Evolutionary conservation across 2,888 invertebrate genomes (phyloP), one percentile per base, ranked within the genome.

Genomic region (Nephrotoma guestfalica): DNA sequence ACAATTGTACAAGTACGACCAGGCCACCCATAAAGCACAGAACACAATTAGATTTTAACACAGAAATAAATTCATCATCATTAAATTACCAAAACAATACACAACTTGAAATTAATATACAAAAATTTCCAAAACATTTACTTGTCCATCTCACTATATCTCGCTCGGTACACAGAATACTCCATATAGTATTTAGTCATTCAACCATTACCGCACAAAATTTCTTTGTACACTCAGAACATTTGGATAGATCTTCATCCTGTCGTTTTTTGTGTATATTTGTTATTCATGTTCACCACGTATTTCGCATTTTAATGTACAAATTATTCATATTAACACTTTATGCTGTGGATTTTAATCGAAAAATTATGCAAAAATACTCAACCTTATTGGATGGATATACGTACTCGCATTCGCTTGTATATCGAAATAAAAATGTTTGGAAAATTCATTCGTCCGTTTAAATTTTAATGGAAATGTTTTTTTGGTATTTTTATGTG

Each of bases 321-420:
- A 84, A 84, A 84, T 84, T 84, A 84, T 84, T 84, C 84, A 84
- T 84, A 84, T 84, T 84, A 84, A 84, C 84, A 84, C 84, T 84
- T 84, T 84, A 41, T 84, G 84, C 84, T 84, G 84, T 84, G 84
- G 84, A 42, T 84, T 41, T 84, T 84, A 84, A 84, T 84, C 84
- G 84, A 42, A 84, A 84, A 84, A 84, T 84, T 84, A 84, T 84
- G 84, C 84, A 84, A 84, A 83, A 84, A 41, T 41, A 84, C n/a
- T 41, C 41, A 41, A 83, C 40, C 71, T 71, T 71, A 30, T 30
- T 30, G 4, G n/a, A 7, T 51, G 1, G 2, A 30, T 30, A 15
- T 57, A 15, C 15, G 47, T n/a, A 83, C 4, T 30, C 11, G n/a
- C 2, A n/a, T n/a, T n/a, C n/a, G 47, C n/a, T 47, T 30, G 30